Percentiles rank a stretch among this genome's conserved stretches.
Evolutionary conservation across 2,888 invertebrate genomes (phyloP).

Genomic region (Hipparchia semele): DNA sequence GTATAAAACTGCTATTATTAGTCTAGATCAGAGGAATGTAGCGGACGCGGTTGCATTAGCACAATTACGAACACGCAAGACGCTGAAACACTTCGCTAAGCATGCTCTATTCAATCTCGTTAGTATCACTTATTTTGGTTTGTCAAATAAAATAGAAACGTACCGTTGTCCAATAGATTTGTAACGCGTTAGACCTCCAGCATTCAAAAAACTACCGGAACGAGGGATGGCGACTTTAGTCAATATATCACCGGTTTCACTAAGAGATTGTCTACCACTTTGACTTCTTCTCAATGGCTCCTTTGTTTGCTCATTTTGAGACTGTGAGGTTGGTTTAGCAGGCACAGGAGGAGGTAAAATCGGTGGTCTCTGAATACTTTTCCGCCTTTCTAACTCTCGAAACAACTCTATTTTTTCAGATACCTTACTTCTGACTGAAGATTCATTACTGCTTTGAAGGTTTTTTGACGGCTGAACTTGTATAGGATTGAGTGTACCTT

Average conservation of each 20-base stretch:
- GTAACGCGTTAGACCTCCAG: slow-evolving; percentile 89
- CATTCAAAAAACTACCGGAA: slow-evolving; percentile 92
- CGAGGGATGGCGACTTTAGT: slow-evolving; percentile 94
- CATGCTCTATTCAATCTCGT: slow-evolving; percentile 61
- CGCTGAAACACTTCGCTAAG: slow-evolving; percentile 68
- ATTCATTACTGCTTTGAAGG: slow-evolving; percentile 65
- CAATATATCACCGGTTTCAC: slow-evolving; percentile 89
- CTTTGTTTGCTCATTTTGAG: slow-evolving; percentile 57
- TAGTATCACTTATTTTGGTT: slow-evolving; percentile 52
- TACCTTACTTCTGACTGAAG: slow-evolving; percentile 76
- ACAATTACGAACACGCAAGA: slow-evolving; percentile 70
- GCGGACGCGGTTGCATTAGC: slow-evolving; percentile 69
- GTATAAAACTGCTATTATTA: slow-evolving; percentile 44
- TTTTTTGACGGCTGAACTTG: slow-evolving; percentile 46
- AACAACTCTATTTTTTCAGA: slow-evolving; percentile 66
- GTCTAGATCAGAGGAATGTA: slow-evolving; percentile 64
- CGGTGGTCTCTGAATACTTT: slow-evolving; percentile 75
- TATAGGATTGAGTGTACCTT: slow-evolving; percentile 53
- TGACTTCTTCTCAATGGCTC: slow-evolving; percentile 74
- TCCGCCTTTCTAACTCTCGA: slow-evolving; percentile 74
- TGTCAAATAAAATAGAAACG: slow-evolving; percentile 45
- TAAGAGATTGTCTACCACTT: slow-evolving; percentile 74
- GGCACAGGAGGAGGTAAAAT: slow-evolving; percentile 77
- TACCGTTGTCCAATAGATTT: slow-evolving; percentile 88
- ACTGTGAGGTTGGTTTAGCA: slow-evolving; percentile 61